phyloP scores from a whole-genome alignment of 2,797 vertebrate genomes.

The Cephalopachus bancanus region DNA sequence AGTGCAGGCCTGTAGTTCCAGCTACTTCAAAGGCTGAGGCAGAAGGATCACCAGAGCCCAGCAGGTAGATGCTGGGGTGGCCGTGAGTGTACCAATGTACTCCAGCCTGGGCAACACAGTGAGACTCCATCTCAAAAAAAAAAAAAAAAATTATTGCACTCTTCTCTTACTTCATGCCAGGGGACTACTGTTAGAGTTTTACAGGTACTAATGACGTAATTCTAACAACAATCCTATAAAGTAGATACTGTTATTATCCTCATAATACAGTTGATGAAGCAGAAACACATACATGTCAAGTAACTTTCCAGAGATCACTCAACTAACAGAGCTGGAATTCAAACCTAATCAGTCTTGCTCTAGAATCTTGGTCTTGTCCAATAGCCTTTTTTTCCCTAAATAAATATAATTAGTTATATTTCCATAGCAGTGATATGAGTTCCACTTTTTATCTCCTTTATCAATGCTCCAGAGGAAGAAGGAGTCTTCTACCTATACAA shows the following conservation, averaged over 20 bases:
- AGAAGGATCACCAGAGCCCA: too few relatives aligned
- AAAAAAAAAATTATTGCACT: not conserved
- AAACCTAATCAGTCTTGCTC: conserved; percentile 44
- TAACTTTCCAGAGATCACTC: conserved; percentile 40
- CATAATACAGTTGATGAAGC: conserved; percentile 24
- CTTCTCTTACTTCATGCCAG: conserved; percentile 55
- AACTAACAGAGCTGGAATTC: conserved; percentile 47
- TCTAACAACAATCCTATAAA: conserved; percentile 28
- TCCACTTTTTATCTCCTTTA: conserved; percentile 45
- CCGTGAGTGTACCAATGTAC: too few relatives aligned
- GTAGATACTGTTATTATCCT: conserved; percentile 33
- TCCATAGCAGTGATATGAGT: not conserved
- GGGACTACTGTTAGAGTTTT: conserved; percentile 25
- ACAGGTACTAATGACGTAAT: conserved; percentile 35
- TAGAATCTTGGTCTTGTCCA: conserved; percentile 42
- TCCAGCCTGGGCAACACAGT: too few relatives aligned
- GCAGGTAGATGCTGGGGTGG: too few relatives aligned
- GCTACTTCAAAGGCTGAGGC: too few relatives aligned
- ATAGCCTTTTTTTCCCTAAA: conserved; percentile 21
- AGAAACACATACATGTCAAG: conserved; percentile 32
- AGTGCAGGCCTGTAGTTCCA: too few relatives aligned
- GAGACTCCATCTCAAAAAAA: too few relatives aligned
- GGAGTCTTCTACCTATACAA: conserved; percentile 5
- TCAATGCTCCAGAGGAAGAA: not conserved
- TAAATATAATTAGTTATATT: conserved; percentile 37